Evolutionary conservation across 2,113 vertebrate species (phyloP), one percentile per base, ranked within the genome.

Genomic region (Benthochromis sp.): DNA sequence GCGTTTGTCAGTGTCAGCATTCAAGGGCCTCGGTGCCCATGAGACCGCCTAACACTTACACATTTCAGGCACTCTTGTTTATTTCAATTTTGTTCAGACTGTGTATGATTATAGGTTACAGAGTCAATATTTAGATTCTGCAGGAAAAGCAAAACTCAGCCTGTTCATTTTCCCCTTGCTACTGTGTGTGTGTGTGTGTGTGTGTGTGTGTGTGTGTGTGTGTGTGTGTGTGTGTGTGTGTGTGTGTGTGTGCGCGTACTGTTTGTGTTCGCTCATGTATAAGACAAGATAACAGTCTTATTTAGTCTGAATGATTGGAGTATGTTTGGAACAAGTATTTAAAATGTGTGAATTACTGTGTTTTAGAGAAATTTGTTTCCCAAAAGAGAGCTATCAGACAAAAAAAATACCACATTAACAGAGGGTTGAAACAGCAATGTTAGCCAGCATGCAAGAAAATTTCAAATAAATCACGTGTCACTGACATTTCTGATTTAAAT

Each of bases 51-150:
- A 55, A 90, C 88, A 83, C 90, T 87, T 34, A 83, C 84, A 88
- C 84, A 36, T 86, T 88, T 87, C 84, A 88, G 84, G 71, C 85
- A 38, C 83, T 43, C 81, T 90, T 94, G 93, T 95, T 94, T 94
- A 93, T 95, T 93, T 93, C 85, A 8, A 91, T 89, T 92, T 78
- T 91, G 91, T 89, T 93, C 89, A 80, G 90, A 81, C 92, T 87
- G 84, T 87, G 86, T 86, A 90, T 94, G 92, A 95, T 95, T 95
- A 92, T 90, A 93, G 92, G 91, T 86, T 92, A 53, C 92, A 81
- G 91, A 95, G 93, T 94, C 92, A 93, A 94, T 95, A 94, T 95
- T 95, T 94, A 94, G 92, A 92, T 94, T 90, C 47, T 50, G 91
- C 88, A 90, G 93, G 88, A 82, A 92, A 93, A 92, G 91, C 89